Evolutionary conservation across 2,113 vertebrate species (phyloP).

Genomic region (Danio rerio): GRCz12tu NC_133186.1:32556501-32557000

Average conservation of each 20-base stretch:
- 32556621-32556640: neutral
- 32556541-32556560: neutral
- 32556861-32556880: too few relatives aligned
- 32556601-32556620: slow-evolving; percentile 5
- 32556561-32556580: neutral
- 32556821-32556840: too few relatives aligned
- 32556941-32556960: neutral
- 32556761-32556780: neutral
- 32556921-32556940: too few relatives aligned
- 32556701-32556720: neutral
- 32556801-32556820: too few relatives aligned
- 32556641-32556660: slow-evolving; percentile 36
- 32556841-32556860: too few relatives aligned
- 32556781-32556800: too few relatives aligned
- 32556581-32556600: neutral
- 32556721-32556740: neutral
- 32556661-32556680: slow-evolving; percentile 16
- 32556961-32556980: neutral
- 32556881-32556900: too few relatives aligned
- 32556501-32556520: neutral
- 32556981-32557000: neutral
- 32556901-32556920: neutral
- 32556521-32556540: neutral
- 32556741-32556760: neutral
- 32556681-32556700: slow-evolving; percentile 3